phyloP scores from a whole-genome alignment of 2,888 invertebrate genomes.

The Cerceris ruficornis region DNA sequence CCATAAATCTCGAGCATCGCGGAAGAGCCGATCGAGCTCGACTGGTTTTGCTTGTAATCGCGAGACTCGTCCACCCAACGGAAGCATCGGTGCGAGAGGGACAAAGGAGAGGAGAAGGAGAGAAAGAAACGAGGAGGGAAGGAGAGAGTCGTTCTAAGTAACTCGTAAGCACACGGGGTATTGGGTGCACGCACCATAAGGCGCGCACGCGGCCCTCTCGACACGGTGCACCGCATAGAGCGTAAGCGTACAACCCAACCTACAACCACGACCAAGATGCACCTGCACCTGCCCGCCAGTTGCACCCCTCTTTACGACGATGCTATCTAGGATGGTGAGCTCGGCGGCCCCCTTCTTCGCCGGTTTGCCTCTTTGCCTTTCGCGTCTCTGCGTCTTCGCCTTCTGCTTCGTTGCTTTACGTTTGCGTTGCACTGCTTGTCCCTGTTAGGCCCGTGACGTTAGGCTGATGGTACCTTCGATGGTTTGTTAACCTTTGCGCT shows the following conservation, averaged over 20 bases:
- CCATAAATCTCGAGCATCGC: too few relatives aligned
- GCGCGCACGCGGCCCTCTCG: constrained; percentile 28
- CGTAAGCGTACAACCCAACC: constrained; percentile 43
- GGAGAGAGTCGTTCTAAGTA: too few relatives aligned
- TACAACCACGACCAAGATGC: constrained; percentile 54
- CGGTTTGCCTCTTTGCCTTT: constrained; percentile 60
- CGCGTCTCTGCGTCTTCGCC: neutral
- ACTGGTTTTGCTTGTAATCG: neutral
- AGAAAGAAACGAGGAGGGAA: neutral
- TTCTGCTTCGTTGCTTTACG: too few relatives aligned
- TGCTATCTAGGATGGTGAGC: constrained; percentile 75
- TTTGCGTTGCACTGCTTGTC: too few relatives aligned
- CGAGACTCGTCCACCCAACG: neutral
- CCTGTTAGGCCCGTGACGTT: too few relatives aligned
- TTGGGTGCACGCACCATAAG: constrained; percentile 40
- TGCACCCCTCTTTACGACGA: constrained; percentile 78
- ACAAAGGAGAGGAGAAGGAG: neutral
- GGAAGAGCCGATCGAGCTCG: too few relatives aligned
- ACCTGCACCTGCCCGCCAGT: constrained; percentile 77
- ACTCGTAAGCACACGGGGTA: neutral
- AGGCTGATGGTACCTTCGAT: too few relatives aligned
- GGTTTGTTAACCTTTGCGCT: too few relatives aligned
- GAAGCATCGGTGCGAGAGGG: too few relatives aligned
- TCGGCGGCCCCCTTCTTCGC: constrained; percentile 63
- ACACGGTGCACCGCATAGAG: constrained; percentile 49